Percentiles rank a stretch among this genome's conserved stretches.
phyloP scores from a whole-genome alignment of 1,140 invertebrate genomes.

The Temnothorax curvispinosus region DNA sequence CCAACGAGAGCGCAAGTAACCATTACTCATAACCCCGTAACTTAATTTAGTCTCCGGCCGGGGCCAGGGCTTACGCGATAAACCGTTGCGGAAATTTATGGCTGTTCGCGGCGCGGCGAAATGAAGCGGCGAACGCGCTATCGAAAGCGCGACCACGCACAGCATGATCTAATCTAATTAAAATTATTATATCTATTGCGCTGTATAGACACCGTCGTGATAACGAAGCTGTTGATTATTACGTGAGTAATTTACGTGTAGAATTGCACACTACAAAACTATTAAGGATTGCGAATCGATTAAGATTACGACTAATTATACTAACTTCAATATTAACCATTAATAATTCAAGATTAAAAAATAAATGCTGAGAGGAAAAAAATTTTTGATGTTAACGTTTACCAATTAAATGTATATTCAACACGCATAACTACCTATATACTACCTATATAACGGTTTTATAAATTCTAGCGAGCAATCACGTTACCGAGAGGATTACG shows the following conservation, averaged over 20 bases:
- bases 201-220: neutral
- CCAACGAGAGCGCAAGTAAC: conserved; percentile 55
- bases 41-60: conserved; percentile 49
- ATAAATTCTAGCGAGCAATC: neutral
- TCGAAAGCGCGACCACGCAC: neutral
- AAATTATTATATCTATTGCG: neutral
- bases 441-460: neutral
- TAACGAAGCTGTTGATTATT: neutral
- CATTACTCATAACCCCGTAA: conserved; percentile 55
- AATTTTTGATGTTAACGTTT: neutral
- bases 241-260: neutral
- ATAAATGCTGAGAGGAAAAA: neutral
- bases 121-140: neutral
- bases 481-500: neutral
- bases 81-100: conserved; percentile 55
- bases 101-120: neutral
- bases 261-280: neutral
- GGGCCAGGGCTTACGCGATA: conserved; percentile 15
- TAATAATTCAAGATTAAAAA: neutral
- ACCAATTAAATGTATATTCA: neutral
- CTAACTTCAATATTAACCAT: no score
- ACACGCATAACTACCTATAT: neutral
- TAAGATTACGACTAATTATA: neutral
- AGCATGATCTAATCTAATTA: conserved; percentile 27
- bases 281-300: neutral